A percentile compares a stretch with the other conserved stretches of the same genome.
Conservation (phyloP, 2,888 invertebrate species). For the Mayetiola destructor region DNA sequence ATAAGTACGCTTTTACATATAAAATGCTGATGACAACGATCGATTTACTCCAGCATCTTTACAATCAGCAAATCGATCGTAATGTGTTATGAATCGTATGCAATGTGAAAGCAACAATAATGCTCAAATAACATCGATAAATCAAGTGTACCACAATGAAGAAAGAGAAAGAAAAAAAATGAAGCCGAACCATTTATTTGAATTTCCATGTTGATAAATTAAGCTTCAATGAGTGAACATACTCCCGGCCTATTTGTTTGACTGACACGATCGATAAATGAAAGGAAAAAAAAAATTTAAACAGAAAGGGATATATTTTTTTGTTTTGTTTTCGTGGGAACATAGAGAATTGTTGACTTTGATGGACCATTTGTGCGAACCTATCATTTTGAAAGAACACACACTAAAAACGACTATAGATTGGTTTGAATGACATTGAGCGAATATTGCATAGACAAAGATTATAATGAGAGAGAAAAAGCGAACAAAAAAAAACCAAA, state of each 20-base stretch:
- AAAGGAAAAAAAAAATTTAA: background rate
- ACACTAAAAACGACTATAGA: background rate
- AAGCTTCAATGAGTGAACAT: conserved; percentile 20
- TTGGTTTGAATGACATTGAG: background rate
- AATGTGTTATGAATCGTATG: no score
- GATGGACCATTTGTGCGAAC: conserved; percentile 6
- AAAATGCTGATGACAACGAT: no score
- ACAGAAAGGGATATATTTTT: background rate
- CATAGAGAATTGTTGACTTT: conserved; percentile 4
- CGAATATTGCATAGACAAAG: background rate
- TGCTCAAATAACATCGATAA: background rate
- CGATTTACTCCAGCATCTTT: no score
- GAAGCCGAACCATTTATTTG: conserved; percentile 1
- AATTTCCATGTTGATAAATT: no score
- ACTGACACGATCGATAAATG: conserved; percentile 27
- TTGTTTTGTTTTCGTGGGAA: conserved; percentile 3
- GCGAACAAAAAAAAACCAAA: no score
- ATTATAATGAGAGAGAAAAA: background rate
- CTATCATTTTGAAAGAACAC: background rate
- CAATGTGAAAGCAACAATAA: background rate
- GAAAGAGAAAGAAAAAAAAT: background rate
- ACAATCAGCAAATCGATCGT: no score
- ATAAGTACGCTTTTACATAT: no score
- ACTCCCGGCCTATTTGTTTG: conserved; percentile 34
- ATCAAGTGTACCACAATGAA: background rate